Evolutionary conservation across 2,113 vertebrate species (phyloP), one percentile per base, ranked within the genome.

Genomic region (Sylvilagus bachmani): DNA sequence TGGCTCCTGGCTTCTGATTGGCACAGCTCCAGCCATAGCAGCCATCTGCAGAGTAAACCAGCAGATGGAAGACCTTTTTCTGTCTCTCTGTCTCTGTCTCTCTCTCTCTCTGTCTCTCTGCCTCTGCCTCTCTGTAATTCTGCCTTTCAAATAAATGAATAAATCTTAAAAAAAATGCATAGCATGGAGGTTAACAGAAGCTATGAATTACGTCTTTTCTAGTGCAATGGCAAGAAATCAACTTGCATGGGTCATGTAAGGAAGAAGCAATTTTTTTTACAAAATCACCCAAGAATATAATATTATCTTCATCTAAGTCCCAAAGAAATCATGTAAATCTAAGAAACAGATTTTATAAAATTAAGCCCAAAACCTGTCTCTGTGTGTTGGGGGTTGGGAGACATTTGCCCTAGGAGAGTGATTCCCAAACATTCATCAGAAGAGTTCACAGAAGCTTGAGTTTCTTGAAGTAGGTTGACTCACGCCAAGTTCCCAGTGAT

Each of bases 291-390:
- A 25, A 71, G 64, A 5, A 86, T 83, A 51, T 44, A 90, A 69
- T 75, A 11, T 33, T 92, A 70, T 79, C 5, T 1, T 36, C 29
- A 73, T 73, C 19, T 67, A 89, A 69, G 6, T 89, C 55, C 77
- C 49, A 92, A 74, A 53, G 14, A 91, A 95, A 38, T 79, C 55
- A 92, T 22, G 7, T 71, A 94, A 86, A 79, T 44, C 1, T 24
- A 36, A 53, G 6, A 78, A 74, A 61, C 7, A 67, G 9, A 6
- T 58, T 90, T 64, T 80, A 13, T 38, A 24, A 61, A 36, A 24
- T 73, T 58, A 86, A 83, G 31, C 62, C 55, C 9, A 33, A 38
- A 71, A 79, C 17, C 67, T 33, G 10, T 19, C 31, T 85, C 3
- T 67, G 9, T 55, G 2, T 51, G 7, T 38, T 79, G 53, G 19